Evolutionary conservation across 2,888 invertebrate species (phyloP).

Genomic region (Arge pagana): DNA sequence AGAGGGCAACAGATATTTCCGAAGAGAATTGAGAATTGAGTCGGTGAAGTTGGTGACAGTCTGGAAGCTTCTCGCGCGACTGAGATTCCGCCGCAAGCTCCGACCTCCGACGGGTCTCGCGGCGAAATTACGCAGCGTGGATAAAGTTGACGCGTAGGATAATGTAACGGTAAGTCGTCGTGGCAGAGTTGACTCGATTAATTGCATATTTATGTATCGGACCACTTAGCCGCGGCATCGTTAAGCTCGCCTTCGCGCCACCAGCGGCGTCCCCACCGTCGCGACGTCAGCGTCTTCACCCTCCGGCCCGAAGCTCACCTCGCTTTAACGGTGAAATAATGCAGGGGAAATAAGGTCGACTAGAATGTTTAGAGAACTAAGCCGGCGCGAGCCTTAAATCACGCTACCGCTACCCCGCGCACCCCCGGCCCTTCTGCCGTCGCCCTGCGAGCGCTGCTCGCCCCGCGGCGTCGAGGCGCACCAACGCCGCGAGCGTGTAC

Average conservation of each 20-base stretch:
- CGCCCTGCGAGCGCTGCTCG: too few species aligned
- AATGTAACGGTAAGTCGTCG: slow-evolving; percentile 18
- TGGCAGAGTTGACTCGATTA: slow-evolving; percentile 51
- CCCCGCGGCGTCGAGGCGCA: background rate
- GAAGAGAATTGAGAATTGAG: background rate
- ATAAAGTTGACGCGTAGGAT: slow-evolving; percentile 22
- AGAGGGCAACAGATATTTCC: background rate
- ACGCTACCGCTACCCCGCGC: slow-evolving; percentile 33
- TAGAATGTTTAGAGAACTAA: slow-evolving; percentile 52
- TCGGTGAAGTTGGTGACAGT: background rate
- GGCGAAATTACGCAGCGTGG: too few species aligned
- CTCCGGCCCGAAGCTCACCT: slow-evolving; percentile 27
- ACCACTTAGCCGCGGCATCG: slow-evolving; percentile 48
- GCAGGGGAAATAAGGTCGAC: slow-evolving; percentile 50
- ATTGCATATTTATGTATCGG: slow-evolving; percentile 55
- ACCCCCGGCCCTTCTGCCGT: too few species aligned
- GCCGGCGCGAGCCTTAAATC: slow-evolving; percentile 45
- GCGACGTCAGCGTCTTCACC: slow-evolving; percentile 3
- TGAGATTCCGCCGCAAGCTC: too few species aligned
- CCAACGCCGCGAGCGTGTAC: background rate
- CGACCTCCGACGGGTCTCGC: too few species aligned
- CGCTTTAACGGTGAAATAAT: slow-evolving; percentile 51
- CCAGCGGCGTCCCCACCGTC: slow-evolving; percentile 18
- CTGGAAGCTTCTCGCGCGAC: background rate
- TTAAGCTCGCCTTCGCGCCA: slow-evolving; percentile 31